A percentile compares a stretch with the other conserved stretches of the same genome.
Evolutionary conservation across 2,888 invertebrate genomes (phyloP).

Genomic region (Epinotia nisella): DNA sequence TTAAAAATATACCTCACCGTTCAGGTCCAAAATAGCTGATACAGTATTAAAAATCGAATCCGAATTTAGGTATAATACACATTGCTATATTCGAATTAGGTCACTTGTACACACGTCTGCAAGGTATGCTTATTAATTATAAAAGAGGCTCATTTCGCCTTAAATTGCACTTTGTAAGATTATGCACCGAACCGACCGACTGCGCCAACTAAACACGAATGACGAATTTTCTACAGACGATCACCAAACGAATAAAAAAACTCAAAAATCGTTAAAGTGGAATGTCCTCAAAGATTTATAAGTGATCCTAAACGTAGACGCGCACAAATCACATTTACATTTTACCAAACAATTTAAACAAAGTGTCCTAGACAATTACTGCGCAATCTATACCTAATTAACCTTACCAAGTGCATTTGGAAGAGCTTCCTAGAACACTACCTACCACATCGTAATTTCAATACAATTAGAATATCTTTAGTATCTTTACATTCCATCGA

Average conservation of each 20-base stretch:
- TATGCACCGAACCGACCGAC: conserved; percentile 4
- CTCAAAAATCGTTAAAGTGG: conserved; percentile 14
- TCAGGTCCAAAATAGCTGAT: neutral
- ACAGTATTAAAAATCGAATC: neutral
- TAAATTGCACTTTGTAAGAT: conserved; percentile 1
- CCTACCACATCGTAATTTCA: conserved; percentile 68
- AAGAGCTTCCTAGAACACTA: conserved; percentile 75
- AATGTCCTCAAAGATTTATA: conserved; percentile 39
- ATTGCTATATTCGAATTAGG: neutral
- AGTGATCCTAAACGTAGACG: conserved; percentile 38
- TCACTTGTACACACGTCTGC: neutral
- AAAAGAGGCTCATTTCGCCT: neutral
- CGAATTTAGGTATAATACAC: no score
- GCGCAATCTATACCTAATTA: conserved; percentile 50
- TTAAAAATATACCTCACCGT: neutral
- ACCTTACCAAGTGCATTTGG: conserved; percentile 66
- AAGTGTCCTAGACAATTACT: conserved; percentile 57
- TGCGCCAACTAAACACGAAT: conserved; percentile 18
- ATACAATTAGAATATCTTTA: conserved; percentile 60
- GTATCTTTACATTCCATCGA: conserved; percentile 60
- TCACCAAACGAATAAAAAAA: neutral
- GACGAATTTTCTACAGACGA: conserved; percentile 7
- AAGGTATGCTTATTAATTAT: neutral
- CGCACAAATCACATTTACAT: conserved; percentile 33
- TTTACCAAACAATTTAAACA: conserved; percentile 46